A percentile compares a stretch with the other conserved stretches of the same genome.
Conservation (phyloP, 2,113 vertebrate species). For the Hymenochirus boettgeri region DNA sequence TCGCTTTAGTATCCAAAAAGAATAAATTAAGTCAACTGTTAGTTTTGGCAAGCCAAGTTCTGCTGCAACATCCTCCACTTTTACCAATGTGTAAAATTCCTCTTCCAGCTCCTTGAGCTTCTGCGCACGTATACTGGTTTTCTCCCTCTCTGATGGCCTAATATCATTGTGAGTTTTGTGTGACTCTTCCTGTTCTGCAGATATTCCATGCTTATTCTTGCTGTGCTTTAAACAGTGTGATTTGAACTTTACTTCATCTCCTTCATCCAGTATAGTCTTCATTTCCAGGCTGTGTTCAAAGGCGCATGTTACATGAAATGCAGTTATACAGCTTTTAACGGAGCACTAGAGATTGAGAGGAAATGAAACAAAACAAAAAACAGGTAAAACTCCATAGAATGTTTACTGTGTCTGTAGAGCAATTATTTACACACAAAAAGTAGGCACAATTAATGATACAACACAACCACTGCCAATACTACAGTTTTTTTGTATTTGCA, state of each 20-base stretch:
- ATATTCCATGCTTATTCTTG: slow-evolving; percentile 69
- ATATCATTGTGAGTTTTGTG: slow-evolving; percentile 68
- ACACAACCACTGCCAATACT: no score
- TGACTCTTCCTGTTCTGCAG: slow-evolving; percentile 53
- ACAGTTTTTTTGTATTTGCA: no score
- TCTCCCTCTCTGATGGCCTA: slow-evolving; percentile 76
- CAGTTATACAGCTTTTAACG: slow-evolving; percentile 93
- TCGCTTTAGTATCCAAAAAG: slow-evolving; percentile 97
- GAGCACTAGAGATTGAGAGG: slow-evolving; percentile 74
- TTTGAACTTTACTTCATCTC: slow-evolving; percentile 95
- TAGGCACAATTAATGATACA: neutral
- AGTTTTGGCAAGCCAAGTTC: slow-evolving; percentile 70
- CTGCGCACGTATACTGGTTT: slow-evolving; percentile 82
- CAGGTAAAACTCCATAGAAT: no score
- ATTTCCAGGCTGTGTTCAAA: slow-evolving; percentile 96
- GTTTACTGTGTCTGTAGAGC: neutral
- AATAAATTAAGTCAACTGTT: slow-evolving; percentile 86
- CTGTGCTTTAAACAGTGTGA: slow-evolving; percentile 96
- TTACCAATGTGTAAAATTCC: slow-evolving; percentile 84
- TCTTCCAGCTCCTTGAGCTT: slow-evolving; percentile 92
- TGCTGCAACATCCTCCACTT: slow-evolving; percentile 74
- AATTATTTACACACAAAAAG: neutral
- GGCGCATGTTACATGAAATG: slow-evolving; percentile 98
- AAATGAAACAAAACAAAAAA: slow-evolving; percentile 7
- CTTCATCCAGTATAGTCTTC: slow-evolving; percentile 95